Base-by-base conservation (phyloP, 2,113 vertebrate species). In the Machaerirhynchus nigripectus region DNA sequence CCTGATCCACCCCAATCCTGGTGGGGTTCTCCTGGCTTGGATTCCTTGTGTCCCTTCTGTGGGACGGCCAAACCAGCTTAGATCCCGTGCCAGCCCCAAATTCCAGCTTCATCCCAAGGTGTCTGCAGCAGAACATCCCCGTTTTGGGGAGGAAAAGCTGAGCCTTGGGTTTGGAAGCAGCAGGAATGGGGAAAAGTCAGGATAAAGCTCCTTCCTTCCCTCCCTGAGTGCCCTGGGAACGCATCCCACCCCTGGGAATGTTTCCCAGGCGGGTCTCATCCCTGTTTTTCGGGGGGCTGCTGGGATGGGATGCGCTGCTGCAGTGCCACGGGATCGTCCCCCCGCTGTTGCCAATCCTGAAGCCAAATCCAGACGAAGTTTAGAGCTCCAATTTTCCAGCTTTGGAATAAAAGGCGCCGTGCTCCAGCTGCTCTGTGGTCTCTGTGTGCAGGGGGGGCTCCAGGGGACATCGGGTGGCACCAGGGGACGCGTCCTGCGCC, bases 311-410 rank as follows among this genome's bases (percentile, higher is more conserved):
- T 19, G 3, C 0, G 2, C 35, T 39, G 52, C 82, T 49, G 35
- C 26, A 4, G 53, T 33, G 67, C 20, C 47, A 7, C 2, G 3
- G 39, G 64, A 10, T 77, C 7, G 4, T 33, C 23, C 30, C 47
- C 31, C 3, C 5, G 61, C 39, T 10, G 16, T 35, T 95, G 98
- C 97, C 98, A 98, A 79, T 49, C 30, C 63, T 3, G 59, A 79
- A 95, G 97, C 97, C 97, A 97, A 98, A 97, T 73, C 93, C n/a
- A 2, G 65, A 12, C 49, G 10, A 3, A 15, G 78, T 83, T 88
- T 9, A 46, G 92, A 95, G 81, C 88, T 84, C 47, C 19, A 7
- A 0, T 80, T 96, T 84, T 94, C 67, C 68, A 39, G 89, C 90
- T 82, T 85, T 77, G 39, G 47, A 97, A 96, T 97, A 97, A 97